A percentile compares a stretch with the other conserved stretches of the same genome.
These are phyloP conservation scores for Melanotaenia trifasciata DNA, from an alignment of 2,797 vertebrate genomes.

Conservation along the genomic window DNA sequence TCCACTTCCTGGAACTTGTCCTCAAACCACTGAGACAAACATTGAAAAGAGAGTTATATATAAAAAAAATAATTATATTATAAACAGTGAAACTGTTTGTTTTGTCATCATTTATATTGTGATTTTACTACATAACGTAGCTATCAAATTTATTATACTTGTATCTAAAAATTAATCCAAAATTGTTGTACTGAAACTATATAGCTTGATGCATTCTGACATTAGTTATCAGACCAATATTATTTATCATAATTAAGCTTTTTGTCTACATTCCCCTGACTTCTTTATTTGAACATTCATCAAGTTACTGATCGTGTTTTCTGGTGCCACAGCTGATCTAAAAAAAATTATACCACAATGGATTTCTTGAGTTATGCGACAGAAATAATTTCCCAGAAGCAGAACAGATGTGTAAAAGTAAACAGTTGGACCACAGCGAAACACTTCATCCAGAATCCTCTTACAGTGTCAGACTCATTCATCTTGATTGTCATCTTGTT, in stretches of 20 bases:
- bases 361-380: background rate
- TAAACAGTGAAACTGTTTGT: background rate
- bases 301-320: background rate
- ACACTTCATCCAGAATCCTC: slow-evolving; percentile 48
- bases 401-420: background rate
- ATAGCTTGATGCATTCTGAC: background rate
- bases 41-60: background rate
- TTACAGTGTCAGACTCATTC: slow-evolving; percentile 95
- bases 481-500: slow-evolving; percentile 99
- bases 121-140: background rate
- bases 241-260: no score
- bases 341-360: background rate
- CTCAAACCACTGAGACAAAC: slow-evolving; percentile 92
- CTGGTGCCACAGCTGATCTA: background rate
- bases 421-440: background rate
- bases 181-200: background rate
- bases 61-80: background rate
- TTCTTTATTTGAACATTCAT: background rate
- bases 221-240: background rate
- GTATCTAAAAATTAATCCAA: background rate
- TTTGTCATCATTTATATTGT: background rate
- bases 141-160: background rate
- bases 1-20: slow-evolving; percentile 97
- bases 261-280: background rate
- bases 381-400: background rate